Base-by-base conservation (phyloP, 2,888 invertebrate genomes). In the Erebia aethiops region DNA sequence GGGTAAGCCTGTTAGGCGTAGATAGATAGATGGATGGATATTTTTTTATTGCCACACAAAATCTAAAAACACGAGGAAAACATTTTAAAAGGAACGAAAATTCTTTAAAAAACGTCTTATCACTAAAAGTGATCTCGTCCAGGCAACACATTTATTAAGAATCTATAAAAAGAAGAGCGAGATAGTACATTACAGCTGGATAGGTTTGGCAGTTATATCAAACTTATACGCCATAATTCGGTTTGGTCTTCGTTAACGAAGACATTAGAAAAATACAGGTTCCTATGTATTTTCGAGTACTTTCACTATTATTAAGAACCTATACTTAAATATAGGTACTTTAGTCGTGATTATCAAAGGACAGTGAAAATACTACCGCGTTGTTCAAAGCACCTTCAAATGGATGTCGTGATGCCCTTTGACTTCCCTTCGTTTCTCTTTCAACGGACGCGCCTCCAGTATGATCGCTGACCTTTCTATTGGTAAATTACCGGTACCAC, bases 361-460 rank as follows among this genome's bases (percentile, higher is more conserved):
- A 84, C 88, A 89, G 87, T 84, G 89, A 88, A 86, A 88, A 69
- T 26, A 21, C 54, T 61, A 58, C 70, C 18, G 35, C 56, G 54
- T 57, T 74, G 60, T 60, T 60, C 35, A 11, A 13, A 46, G 46
- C 14, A 77, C 75, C 66, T 72, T 63, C 74, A 71, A 75, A 41
- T 13, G 18, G 67, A 26, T 84, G 87, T 87, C 86, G 79, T 82
- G 72, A 63, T 79, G 85, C 88, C 86, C 88, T 84, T 77, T 84
- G 85, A 81, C 84, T 75, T 68, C 62, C 49, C 63, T 65, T 72
- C 71, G 68, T 70, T 63, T 16, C 63, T 69, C 66, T 54, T 54
- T 70, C 68, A 58, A 60, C 70, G 70, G 62, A 16, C 16, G 63
- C 57, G 16, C 49, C 54, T 58, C 49, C 54, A 64, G 63, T 64